phyloP scores from a whole-genome alignment of 2,888 invertebrate genomes.

The Sminthurinus aureus region DNA sequence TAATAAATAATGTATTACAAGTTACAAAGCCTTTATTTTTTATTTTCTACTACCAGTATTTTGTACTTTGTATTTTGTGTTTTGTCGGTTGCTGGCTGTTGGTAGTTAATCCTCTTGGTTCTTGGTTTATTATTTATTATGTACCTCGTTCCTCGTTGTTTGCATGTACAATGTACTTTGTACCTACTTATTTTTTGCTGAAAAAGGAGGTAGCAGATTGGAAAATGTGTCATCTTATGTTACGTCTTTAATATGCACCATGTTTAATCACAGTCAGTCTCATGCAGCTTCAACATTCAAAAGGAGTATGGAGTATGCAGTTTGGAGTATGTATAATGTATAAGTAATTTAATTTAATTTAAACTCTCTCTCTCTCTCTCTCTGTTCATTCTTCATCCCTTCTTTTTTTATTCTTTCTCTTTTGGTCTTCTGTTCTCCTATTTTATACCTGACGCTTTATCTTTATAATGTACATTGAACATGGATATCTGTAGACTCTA shows the following conservation, averaged over 20 bases:
- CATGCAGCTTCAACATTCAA: background rate
- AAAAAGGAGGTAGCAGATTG: background rate
- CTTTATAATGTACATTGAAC: background rate
- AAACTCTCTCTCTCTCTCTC: slow-evolving; percentile 11
- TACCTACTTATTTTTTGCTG: background rate
- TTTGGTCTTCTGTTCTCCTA: background rate
- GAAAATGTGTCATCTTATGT: background rate
- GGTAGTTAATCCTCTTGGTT: too few species aligned
- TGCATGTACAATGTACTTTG: background rate
- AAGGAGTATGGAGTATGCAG: background rate
- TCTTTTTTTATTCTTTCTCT: background rate
- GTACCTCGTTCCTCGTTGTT: too few species aligned
- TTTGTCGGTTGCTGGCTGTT: too few species aligned
- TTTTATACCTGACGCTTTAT: background rate
- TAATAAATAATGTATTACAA: too few species aligned
- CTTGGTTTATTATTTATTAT: too few species aligned
- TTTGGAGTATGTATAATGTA: too few species aligned
- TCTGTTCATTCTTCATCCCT: background rate
- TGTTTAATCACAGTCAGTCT: background rate
- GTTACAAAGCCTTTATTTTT: too few species aligned
- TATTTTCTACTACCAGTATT: background rate
- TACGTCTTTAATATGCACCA: background rate
- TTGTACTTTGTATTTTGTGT: background rate
- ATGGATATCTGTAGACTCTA: background rate
- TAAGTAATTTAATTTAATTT: slow-evolving; percentile 12